A percentile compares a stretch with the other conserved stretches of the same genome.
Evolutionary conservation across 2,888 invertebrate genomes (phyloP).

Genomic region (Serrognathus titanus): DNA sequence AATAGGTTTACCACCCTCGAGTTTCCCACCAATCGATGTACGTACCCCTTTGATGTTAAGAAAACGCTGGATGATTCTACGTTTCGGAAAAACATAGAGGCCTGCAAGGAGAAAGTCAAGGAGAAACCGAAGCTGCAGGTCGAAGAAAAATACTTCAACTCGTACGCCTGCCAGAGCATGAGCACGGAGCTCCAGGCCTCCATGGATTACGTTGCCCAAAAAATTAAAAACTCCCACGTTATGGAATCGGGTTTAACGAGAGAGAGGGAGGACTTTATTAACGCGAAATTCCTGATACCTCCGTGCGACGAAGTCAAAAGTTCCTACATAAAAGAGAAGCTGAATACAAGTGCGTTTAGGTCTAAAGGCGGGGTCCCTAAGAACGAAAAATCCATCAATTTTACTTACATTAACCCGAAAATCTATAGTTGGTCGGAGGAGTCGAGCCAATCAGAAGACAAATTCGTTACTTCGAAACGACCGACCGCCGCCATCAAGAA

Average conservation of each 20-base stretch:
- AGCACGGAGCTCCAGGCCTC: conserved; percentile 11
- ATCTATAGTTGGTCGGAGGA: conserved; percentile 36
- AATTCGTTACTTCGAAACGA: not conserved
- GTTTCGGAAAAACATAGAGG: conserved; percentile 22
- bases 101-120: conserved; percentile 12
- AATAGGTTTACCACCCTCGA: conserved; percentile 9
- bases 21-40: not conserved
- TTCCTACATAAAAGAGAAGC: conserved; percentile 10
- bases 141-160: conserved; percentile 10
- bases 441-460: conserved; percentile 17
- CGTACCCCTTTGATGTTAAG: conserved; percentile 15
- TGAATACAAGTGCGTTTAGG: conserved; percentile 8
- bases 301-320: not conserved
- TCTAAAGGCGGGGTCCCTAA: not conserved
- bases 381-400: conserved; percentile 14
- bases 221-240: conserved; percentile 6
- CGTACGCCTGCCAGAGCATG: conserved; percentile 5
- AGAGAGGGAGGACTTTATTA: conserved; percentile 7
- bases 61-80: conserved; percentile 20
- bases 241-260: conserved; percentile 4
- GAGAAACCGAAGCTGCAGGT: conserved; percentile 6
- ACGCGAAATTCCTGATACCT: conserved; percentile 5
- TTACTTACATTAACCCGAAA: conserved; percentile 38
- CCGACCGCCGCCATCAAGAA: not conserved
- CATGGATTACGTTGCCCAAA: conserved; percentile 9